Evolutionary conservation across 2,113 vertebrate species (phyloP).

Genomic region (Cyanocitta stelleri): DNA sequence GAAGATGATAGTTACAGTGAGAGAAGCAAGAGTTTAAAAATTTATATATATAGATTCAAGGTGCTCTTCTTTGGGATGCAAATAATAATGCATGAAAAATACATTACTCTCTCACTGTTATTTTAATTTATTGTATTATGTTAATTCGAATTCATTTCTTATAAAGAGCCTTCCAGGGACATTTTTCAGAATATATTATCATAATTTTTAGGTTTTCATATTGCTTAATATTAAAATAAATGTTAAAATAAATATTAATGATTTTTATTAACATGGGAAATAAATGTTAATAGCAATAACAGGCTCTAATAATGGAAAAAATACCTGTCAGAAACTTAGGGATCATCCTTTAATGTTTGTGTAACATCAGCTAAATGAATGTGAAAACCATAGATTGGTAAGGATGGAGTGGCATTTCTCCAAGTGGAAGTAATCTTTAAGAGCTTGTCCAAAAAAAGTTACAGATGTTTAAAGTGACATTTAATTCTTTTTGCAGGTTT

Average conservation of each 20-base stretch:
- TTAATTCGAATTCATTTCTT: not conserved
- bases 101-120: not conserved
- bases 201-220: not conserved
- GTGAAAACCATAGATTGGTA: not conserved
- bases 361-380: not conserved
- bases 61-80: not conserved
- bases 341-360: slow-evolving; percentile 21
- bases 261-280: slow-evolving; percentile 12
- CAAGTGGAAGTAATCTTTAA: slow-evolving; percentile 31
- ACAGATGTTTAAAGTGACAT: slow-evolving; percentile 10
- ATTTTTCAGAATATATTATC: not conserved
- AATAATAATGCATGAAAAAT: not conserved
- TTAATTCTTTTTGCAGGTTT: slow-evolving; percentile 18
- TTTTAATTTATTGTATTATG: not conserved
- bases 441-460: slow-evolving; percentile 6
- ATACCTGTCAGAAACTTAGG: not conserved
- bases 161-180: not conserved
- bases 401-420: slow-evolving; percentile 14
- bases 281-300: not conserved
- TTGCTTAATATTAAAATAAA: slow-evolving; percentile 8
- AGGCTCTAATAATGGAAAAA: not conserved
- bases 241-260: not conserved
- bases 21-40: not conserved
- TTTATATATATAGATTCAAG: not conserved
- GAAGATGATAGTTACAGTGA: not conserved